Base-by-base conservation (phyloP, 2,888 invertebrate species). In the Theretra japonica region DNA sequence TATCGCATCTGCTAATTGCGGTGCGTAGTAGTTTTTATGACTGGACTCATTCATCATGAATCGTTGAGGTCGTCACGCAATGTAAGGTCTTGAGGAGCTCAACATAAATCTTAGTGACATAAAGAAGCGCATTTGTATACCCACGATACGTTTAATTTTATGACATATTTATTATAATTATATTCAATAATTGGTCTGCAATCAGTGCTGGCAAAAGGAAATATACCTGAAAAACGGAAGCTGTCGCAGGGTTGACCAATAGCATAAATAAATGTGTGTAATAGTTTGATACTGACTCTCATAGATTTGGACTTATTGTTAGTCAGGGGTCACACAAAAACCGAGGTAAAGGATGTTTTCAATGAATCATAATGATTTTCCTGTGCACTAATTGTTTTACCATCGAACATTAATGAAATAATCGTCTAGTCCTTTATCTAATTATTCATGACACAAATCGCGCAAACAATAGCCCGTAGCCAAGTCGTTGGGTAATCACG, bases 391-490 rank as follows among this genome's bases (percentile, higher is more conserved):
- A 57, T 30, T 57, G 33, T 69, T 53, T 17, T n/a, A 28, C 3
- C 53, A 25, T 23, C 28, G 57, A 33, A 69, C 33, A 57, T 48
- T 65, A 65, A 48, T 65, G 23, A 65, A 11, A 48, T 48, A 65
- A 48, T 65, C 23, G 48, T 6, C 65, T 17, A 65, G 69, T 59
- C 71, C 69, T 73, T 70, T 69, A 70, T 62, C 68, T 53, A 56
- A n/a, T 69, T 65, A 70, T 70, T 72, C 68, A 72, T 70, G 72
- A 71, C 72, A 72, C 73, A 68, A 75, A 72, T 73, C 72, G 60
- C 41, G 41, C 41, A 65, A 71, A 75, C 73, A 75, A 75, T 73
- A 70, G n/a, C n/a, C n/a, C n/a, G n/a, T n/a, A n/a, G 73, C 58
- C 21, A 68, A 30, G 56, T 28, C 53, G 25, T 73, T 72, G 71